These are phyloP conservation scores for Leptodactylus fallax DNA, from an alignment of 2,797 vertebrate species.

Conservation along the genomic window DNA sequence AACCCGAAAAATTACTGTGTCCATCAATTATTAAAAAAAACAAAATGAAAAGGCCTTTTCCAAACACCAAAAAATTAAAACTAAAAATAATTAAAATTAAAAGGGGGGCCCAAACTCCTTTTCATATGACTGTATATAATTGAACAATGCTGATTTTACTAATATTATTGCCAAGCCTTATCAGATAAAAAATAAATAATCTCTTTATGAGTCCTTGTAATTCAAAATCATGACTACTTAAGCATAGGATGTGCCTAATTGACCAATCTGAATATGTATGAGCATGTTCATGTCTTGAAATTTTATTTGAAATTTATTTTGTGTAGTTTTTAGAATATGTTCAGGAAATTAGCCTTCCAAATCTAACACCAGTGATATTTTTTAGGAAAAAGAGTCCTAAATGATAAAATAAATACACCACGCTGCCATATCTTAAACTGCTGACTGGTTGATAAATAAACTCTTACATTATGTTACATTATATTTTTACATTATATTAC, in stretches of 20 bases:
- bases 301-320: neutral
- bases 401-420: neutral
- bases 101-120: too few relatives aligned
- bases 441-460: neutral
- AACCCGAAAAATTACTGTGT: too few relatives aligned
- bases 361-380: neutral
- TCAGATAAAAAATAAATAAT: neutral
- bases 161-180: neutral
- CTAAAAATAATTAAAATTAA: too few relatives aligned
- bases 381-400: neutral
- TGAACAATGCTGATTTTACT: neutral
- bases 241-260: neutral
- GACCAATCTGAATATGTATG: conserved; percentile 6
- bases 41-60: too few relatives aligned
- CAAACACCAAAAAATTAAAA: too few relatives aligned
- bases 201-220: neutral
- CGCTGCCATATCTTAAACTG: neutral
- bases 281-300: neutral
- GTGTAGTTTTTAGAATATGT: neutral
- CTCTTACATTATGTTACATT: too few relatives aligned
- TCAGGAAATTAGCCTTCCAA: neutral
- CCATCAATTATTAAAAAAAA: too few relatives aligned
- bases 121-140: too few relatives aligned
- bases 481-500: too few relatives aligned
- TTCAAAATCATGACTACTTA: neutral